These are phyloP conservation scores for Saturnia japonica DNA, from an alignment of 2,888 invertebrate species.

Conservation along the genomic window DNA sequence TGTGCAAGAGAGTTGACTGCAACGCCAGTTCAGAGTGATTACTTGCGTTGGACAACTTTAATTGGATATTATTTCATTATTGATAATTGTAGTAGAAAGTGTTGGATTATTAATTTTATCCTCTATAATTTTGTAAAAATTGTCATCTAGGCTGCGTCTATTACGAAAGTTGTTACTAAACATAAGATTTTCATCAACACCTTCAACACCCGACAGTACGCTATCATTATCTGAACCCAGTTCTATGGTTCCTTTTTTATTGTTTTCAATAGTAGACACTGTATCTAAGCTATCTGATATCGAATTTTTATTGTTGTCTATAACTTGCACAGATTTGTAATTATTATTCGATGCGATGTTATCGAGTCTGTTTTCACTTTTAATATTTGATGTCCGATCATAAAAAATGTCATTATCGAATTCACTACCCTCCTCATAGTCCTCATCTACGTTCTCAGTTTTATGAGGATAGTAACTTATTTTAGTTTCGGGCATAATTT, in stretches of 20 bases:
- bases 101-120: conserved; percentile 30
- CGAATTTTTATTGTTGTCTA: neutral
- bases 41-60: neutral
- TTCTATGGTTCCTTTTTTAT: conserved; percentile 31
- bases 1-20: conserved; percentile 60
- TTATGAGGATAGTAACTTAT: conserved; percentile 63
- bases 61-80: conserved; percentile 37
- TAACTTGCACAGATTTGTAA: conserved; percentile 5
- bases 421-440: conserved; percentile 75
- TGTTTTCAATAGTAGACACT: conserved; percentile 31
- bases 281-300: neutral
- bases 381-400: conserved; percentile 62
- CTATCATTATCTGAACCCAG: conserved; percentile 69
- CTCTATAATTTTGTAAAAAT: conserved; percentile 23
- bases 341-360: neutral
- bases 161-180: conserved; percentile 52
- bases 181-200: conserved; percentile 71
- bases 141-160: conserved; percentile 46
- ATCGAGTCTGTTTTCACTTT: conserved; percentile 27
- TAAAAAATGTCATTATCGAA: conserved; percentile 77
- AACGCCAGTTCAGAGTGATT: conserved; percentile 56
- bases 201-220: conserved; percentile 65
- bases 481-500: conserved; percentile 57
- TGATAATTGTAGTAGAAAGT: conserved; percentile 38
- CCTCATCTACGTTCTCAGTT: conserved; percentile 69